Percentiles rank a stretch among this genome's conserved stretches.
phyloP scores from a whole-genome alignment of 2,797 vertebrate species.

The Bovichtus variegatus region DNA sequence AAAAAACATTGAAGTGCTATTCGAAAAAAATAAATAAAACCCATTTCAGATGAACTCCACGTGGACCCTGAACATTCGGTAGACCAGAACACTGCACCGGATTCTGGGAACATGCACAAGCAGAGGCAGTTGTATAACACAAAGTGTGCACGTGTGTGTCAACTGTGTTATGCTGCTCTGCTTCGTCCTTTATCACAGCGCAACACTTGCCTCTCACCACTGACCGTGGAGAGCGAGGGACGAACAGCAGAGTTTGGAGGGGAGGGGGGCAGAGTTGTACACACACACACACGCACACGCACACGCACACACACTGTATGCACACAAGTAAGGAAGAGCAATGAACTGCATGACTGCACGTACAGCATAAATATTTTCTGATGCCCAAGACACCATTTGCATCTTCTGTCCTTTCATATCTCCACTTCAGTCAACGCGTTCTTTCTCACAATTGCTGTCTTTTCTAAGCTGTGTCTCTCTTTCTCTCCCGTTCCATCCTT shows the following conservation, averaged over 20 bases:
- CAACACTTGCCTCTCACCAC: conserved; percentile 8
- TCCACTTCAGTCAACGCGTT: conserved; percentile 14
- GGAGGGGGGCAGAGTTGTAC: background rate
- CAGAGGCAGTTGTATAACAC: background rate
- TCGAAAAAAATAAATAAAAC: background rate
- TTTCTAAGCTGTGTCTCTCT: background rate
- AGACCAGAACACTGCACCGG: background rate
- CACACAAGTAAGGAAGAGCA: conserved; percentile 14
- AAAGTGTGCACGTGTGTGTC: conserved; percentile 8
- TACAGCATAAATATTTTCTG: conserved; percentile 9
- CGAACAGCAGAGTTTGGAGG: background rate
- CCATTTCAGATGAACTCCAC: background rate
- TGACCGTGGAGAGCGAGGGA: conserved; percentile 39
- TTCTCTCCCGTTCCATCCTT: background rate
- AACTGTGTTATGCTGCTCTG: conserved; percentile 12
- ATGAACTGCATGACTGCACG: conserved; percentile 30
- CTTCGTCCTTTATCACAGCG: conserved; percentile 27
- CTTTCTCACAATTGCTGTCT: background rate
- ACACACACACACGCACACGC: background rate
- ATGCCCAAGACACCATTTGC: background rate
- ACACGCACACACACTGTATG: background rate
- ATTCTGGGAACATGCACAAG: background rate
- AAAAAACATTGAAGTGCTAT: background rate
- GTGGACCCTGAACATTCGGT: background rate
- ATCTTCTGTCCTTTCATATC: conserved; percentile 26